Conservation (phyloP, 2,797 vertebrate genomes). For the Crocidura indochinensis region DNA sequence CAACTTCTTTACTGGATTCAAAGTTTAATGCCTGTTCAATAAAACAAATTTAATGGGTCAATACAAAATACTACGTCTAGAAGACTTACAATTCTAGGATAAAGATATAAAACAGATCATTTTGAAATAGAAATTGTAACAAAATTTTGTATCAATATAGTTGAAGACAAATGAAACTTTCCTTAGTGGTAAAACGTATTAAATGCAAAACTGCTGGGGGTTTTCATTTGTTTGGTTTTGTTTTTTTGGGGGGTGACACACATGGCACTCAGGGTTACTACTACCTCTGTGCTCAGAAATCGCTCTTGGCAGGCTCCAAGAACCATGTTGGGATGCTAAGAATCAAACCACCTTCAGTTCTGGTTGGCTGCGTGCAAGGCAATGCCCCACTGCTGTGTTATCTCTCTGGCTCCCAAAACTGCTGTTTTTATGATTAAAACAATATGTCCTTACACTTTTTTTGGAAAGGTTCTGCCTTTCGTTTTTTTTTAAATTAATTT, state of each 20-base stretch:
- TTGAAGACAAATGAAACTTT: neutral
- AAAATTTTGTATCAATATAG: neutral
- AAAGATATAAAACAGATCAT: neutral
- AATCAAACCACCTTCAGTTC: too few relatives aligned
- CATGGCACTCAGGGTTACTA: too few relatives aligned
- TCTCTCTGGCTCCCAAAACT: neutral
- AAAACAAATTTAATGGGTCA: constrained; percentile 69
- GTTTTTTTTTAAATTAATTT: too few relatives aligned
- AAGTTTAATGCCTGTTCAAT: constrained; percentile 92
- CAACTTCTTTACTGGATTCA: constrained; percentile 88
- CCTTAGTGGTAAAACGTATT: neutral
- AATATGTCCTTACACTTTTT: constrained; percentile 35
- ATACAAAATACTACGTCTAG: neutral
- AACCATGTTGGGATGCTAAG: too few relatives aligned
- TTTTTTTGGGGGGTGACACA: too few relatives aligned
- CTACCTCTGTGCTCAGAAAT: too few relatives aligned
- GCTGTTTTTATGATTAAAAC: constrained; percentile 17
- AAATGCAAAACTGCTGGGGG: constrained; percentile 16
- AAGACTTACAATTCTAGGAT: neutral
- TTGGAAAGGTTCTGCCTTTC: neutral
- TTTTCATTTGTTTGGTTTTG: too few relatives aligned
- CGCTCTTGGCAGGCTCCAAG: too few relatives aligned
- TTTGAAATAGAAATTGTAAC: constrained; percentile 21
- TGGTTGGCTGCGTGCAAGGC: too few relatives aligned
- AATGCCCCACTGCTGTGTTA: too few relatives aligned